Base-by-base conservation (phyloP, 2,888 invertebrate species). In the Sinohyriopsis cumingii region DNA sequence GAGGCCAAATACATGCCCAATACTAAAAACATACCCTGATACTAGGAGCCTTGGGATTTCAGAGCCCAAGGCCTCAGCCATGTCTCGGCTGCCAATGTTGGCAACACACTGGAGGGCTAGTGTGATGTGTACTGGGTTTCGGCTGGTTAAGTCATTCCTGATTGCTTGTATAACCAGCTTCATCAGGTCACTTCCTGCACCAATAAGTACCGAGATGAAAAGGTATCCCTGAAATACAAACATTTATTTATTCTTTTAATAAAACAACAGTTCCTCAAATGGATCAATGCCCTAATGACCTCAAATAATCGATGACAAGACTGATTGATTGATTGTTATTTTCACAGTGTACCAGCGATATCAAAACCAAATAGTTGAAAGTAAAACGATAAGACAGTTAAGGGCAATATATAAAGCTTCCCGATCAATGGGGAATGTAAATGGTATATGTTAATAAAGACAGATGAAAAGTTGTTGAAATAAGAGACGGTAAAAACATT, bases 31-130 rank as follows among this genome's bases (percentile, higher is more conserved):
- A 89, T 91, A 95, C 95, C 97, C 99, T 73, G 99, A 99, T 56
- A 99, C 98, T 77, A 99, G 93, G 67, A 99, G 92, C 91, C 98
- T 98, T 75, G 99, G 99, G 90, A 99, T 98, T 91, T 99, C 99
- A 84, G 95, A 95, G 68, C 97, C 96, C 91, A 99, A 98, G 62
- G 98, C 98, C 91, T 99, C 99, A n/a, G 98, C 99, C 99, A 99
- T 99, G 90, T 99, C 99, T 87, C 96, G 95, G 90, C 97, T 98
- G 71, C 99, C 99, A 90, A 99, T 99, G 91, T 99, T 99, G 67
- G 99, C 99, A 88, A 99, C 99, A 91, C 99, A 99, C 91, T 99
- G 99, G 82, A 99, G 93, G 64, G 99, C 99, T 88, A 99, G 93
- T 91, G 98, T 99, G 68, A 99, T 98, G 90, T 99, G 98, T 87